Percentiles rank a stretch among this genome's conserved stretches.
phyloP scores from a whole-genome alignment of 1,140 invertebrate species.

The Trissolcus basalis region DNA sequence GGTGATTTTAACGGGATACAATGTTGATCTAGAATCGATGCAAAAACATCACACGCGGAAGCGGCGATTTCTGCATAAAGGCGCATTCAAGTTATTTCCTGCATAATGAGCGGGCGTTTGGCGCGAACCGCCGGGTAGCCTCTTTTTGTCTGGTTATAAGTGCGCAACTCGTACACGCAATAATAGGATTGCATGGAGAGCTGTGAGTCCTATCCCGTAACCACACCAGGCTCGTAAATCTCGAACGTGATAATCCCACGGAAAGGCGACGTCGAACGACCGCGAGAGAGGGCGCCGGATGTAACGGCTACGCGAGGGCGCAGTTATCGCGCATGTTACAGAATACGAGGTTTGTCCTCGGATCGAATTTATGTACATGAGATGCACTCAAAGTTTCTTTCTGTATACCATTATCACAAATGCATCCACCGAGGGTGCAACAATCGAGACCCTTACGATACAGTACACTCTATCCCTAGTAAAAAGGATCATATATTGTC shows the following conservation, averaged over 20 bases:
- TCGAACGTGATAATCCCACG: conserved; percentile 60
- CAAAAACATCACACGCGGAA: conserved; percentile 10
- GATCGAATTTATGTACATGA: conserved; percentile 39
- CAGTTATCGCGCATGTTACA: background rate
- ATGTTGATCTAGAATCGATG: background rate
- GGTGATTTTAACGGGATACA: conserved; percentile 5
- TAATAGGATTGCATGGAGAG: conserved; percentile 56
- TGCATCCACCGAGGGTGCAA: no score
- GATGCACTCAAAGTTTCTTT: conserved; percentile 13
- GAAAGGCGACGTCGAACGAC: conserved; percentile 34
- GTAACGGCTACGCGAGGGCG: conserved; percentile 31
- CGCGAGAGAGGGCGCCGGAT: conserved; percentile 9
- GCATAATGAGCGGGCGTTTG: conserved; percentile 12
- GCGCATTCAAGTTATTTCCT: conserved; percentile 15
- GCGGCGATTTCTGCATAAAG: conserved; percentile 9
- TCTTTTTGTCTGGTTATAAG: conserved; percentile 28
- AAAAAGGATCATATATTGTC: no score
- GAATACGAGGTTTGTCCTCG: conserved; percentile 15
- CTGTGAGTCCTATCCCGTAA: conserved; percentile 47
- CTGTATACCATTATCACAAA: conserved; percentile 5
- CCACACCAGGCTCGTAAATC: conserved; percentile 56
- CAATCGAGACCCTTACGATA: no score
- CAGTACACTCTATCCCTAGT: no score
- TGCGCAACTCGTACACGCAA: conserved; percentile 31
- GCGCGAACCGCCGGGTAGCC: conserved; percentile 4